Conservation (phyloP, 2,797 vertebrate genomes). For the Apodemus agrarius region DNA sequence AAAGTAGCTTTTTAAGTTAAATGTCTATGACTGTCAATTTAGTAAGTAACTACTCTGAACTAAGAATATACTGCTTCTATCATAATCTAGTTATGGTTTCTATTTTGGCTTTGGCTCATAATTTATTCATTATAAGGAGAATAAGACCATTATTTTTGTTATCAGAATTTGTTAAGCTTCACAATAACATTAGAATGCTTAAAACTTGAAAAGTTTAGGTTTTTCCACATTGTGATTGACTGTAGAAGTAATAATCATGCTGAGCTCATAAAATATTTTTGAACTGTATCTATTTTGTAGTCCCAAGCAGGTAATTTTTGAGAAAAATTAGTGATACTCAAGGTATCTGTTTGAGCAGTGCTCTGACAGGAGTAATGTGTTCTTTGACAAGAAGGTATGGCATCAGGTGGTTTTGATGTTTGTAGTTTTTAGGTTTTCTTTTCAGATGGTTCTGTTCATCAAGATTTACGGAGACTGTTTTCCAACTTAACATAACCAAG, state of each 20-base stretch:
- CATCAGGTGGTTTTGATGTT: not conserved
- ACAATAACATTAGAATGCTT: conserved; percentile 41
- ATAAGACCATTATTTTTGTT: conserved; percentile 19
- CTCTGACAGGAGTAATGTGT: not conserved
- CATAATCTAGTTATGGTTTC: conserved; percentile 28
- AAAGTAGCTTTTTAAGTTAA: conserved; percentile 40
- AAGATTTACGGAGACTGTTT: not conserved
- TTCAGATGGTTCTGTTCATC: not conserved
- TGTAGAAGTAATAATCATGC: conserved; percentile 33
- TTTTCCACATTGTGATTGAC: not conserved
- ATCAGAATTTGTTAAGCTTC: conserved; percentile 42
- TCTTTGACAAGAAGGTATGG: not conserved
- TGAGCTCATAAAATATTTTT: conserved; percentile 11
- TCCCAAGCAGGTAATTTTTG: conserved; percentile 33
- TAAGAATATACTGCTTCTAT: conserved; percentile 17
- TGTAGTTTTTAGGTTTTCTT: conserved; percentile 4
- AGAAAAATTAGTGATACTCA: conserved; percentile 9
- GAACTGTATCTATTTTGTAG: not conserved
- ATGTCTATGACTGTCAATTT: conserved; percentile 42
- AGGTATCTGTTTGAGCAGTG: conserved; percentile 14
- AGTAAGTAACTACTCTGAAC: conserved; percentile 26
- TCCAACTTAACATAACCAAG: not conserved
- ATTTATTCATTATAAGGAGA: not conserved
- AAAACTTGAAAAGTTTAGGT: not conserved
- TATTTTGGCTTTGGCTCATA: conserved; percentile 49